These are phyloP conservation scores for Agrochola litura DNA, from an alignment of 2,888 invertebrate genomes.

Conservation along the genomic window DNA sequence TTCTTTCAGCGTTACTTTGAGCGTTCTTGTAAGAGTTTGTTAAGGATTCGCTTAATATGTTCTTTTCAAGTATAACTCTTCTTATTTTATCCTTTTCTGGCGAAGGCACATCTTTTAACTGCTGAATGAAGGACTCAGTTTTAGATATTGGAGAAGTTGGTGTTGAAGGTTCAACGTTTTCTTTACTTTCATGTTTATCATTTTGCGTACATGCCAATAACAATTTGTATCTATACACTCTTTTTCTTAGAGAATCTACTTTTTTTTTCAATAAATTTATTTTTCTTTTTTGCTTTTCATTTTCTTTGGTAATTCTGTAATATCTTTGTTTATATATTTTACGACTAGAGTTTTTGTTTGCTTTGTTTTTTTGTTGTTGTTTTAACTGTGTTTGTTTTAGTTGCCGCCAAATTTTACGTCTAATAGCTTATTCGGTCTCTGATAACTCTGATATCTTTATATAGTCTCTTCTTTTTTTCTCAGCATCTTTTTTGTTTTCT, in stretches of 20 bases:
- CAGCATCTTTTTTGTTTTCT: conserved; percentile 13
- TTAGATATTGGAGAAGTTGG: conserved; percentile 12
- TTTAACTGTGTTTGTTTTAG: conserved; percentile 1
- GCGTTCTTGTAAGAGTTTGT: conserved; percentile 1
- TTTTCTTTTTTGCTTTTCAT: conserved; percentile 17
- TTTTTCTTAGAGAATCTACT: conserved; percentile 28
- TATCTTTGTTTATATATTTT: conserved; percentile 22
- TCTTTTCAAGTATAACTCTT: conserved; percentile 21
- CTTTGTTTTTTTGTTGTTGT: neutral
- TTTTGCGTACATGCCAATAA: conserved; percentile 23
- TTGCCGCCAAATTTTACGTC: conserved; percentile 10
- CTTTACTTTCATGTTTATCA: neutral
- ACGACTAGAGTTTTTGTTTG: too few species aligned
- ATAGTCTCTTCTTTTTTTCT: neutral
- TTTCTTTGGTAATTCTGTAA: conserved; percentile 28
- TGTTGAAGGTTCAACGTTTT: conserved; percentile 9
- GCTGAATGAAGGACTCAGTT: conserved; percentile 9
- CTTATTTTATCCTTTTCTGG: conserved; percentile 24
- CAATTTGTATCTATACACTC: conserved; percentile 26
- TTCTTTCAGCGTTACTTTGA: conserved; percentile 16
- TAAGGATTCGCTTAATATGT: conserved; percentile 5
- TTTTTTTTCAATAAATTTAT: conserved; percentile 19
- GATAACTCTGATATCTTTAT: conserved; percentile 8
- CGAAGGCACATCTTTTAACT: conserved; percentile 4
- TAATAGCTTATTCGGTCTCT: conserved; percentile 1